Base-by-base conservation (phyloP, 1,140 invertebrate genomes). In the Subanguina moxae region DNA sequence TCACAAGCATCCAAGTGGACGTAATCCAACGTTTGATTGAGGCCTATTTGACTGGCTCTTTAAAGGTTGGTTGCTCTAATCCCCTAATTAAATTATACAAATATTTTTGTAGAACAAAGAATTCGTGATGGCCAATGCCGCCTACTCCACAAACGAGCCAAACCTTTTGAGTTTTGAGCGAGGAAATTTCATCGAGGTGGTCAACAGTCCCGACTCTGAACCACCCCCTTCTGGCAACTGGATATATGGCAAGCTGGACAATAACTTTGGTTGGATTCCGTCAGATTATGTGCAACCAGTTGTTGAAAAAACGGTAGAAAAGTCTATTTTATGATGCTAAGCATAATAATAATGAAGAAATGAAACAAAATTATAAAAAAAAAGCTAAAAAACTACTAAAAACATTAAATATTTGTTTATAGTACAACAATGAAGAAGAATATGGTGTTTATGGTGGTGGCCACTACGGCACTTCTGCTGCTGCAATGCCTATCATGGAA, bases 201-300 rank as follows among this genome's bases (percentile, higher is more conserved):
- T 72, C 25, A 57, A 59, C 32, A 28, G 21, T 25, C 46, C 71
- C 17, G 58, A 72, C 46, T 38, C 72, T 11, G 30, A 76, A 27
- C 32, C 45, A 45, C 70, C 70, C 11, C 32, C 65, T 25, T 32
- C 57, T 21, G 70, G 72, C 21, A 72, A 72, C 42, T 72, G 70
- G 70, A 71, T 74, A 23, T 72, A 73, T 25, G 70, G 70, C 19
- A 73, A 67, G 25, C 45, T 72, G 72, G 70, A 63, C 19, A 65
- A 65, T 27, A 19, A 56, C 11, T 72, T 72, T 61, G 70, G 70
- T 17, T 72, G 70, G 70, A 57, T 72, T 27, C 70, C 70, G 27
- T 52, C 71, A 27, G 70, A 72, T 19, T 72, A 72, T 61, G 72
- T 72, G n/a, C 67, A 68, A 68, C 67, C 67, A 7, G 61, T 64